These are phyloP conservation scores for Coracias cyanogaster DNA, from an alignment of 2,797 vertebrate species.

Conservation along the genomic window DNA sequence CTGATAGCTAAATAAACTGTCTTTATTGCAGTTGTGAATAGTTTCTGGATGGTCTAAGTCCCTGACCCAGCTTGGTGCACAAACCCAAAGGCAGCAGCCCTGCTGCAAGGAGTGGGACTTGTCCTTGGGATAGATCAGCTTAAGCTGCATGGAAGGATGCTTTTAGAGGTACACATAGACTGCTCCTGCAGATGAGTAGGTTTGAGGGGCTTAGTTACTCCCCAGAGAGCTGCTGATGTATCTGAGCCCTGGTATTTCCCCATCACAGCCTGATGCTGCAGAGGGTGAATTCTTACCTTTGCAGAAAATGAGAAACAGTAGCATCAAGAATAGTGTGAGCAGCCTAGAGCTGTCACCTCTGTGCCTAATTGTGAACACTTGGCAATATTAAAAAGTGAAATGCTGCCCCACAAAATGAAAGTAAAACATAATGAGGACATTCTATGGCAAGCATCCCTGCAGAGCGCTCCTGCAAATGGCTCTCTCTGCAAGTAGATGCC, in stretches of 20 bases:
- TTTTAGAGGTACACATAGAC: background rate
- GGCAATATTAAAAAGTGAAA: background rate
- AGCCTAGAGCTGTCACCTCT: background rate
- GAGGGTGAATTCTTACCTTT: background rate
- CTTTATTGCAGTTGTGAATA: background rate
- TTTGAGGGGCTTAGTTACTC: background rate
- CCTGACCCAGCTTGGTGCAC: background rate
- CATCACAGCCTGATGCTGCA: background rate
- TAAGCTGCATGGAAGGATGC: background rate
- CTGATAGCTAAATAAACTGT: background rate
- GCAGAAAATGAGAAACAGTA: background rate
- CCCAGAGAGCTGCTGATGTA: background rate
- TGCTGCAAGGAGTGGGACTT: background rate
- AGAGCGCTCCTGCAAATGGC: background rate
- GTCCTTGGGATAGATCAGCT: background rate
- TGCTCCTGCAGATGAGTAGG: background rate
- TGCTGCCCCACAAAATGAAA: background rate
- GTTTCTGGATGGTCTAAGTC: background rate
- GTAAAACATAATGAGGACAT: background rate
- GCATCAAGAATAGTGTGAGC: background rate
- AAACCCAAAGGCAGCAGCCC: background rate
- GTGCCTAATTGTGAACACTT: background rate
- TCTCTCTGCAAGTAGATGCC: background rate
- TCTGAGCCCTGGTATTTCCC: background rate
- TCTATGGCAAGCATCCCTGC: background rate